A percentile compares a stretch with the other conserved stretches of the same genome.
phyloP scores from a whole-genome alignment of 2,113 vertebrate genomes.

The Rhabdomys dilectus region DNA sequence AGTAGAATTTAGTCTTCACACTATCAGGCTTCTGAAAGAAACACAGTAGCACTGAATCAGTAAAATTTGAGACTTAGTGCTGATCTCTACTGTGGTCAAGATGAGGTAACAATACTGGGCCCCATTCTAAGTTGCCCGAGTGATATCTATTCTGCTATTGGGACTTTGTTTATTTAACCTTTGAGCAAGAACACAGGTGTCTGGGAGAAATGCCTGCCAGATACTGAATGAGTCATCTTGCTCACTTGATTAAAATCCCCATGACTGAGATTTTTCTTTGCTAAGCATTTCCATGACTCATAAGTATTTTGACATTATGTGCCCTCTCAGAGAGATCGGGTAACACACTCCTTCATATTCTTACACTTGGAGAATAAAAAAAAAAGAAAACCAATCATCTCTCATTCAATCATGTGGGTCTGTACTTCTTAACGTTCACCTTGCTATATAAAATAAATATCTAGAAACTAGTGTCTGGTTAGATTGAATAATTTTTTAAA shows the following conservation, averaged over 20 bases:
- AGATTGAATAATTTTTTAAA: background rate
- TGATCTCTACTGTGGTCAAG: background rate
- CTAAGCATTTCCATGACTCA: background rate
- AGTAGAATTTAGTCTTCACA: too few species aligned
- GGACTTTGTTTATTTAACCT: background rate
- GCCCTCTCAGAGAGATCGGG: background rate
- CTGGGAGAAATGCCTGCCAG: background rate
- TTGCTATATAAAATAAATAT: background rate
- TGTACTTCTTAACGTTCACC: background rate
- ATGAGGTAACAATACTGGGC: background rate
- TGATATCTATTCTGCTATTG: background rate
- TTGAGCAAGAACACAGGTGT: background rate
- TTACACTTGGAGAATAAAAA: background rate
- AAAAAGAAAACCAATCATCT: background rate
- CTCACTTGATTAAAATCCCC: background rate
- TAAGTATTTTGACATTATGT: background rate
- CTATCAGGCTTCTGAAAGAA: background rate
- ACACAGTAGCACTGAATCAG: fast-evolving
- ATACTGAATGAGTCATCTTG: background rate
- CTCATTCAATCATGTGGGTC: background rate
- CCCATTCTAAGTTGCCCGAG: too few species aligned
- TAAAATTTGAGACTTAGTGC: background rate
- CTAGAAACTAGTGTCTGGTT: background rate
- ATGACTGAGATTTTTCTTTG: background rate
- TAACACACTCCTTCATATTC: background rate